Evolutionary conservation across 2,113 vertebrate genomes (phyloP).

Genomic region (Pterophyllum scalare): DNA sequence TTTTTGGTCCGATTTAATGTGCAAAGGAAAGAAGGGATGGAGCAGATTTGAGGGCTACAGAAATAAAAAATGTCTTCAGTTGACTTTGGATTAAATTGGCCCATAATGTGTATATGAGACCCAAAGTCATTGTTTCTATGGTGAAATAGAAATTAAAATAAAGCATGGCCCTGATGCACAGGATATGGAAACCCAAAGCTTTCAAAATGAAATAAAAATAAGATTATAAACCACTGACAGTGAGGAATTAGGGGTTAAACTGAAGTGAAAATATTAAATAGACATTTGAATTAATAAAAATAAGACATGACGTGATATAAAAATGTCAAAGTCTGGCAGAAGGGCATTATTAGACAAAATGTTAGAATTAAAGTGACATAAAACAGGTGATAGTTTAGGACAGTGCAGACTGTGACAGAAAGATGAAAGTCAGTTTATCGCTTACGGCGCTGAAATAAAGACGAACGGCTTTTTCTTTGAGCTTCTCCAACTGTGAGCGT

Average conservation of each 20-base stretch:
- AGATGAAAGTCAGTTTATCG: neutral
- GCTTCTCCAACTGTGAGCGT: neutral
- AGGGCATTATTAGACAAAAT: rapidly evolving
- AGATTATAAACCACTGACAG: neutral
- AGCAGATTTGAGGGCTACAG: neutral
- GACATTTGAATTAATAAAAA: neutral
- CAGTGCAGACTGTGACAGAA: neutral
- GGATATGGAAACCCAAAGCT: rapidly evolving
- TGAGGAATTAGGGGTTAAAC: neutral
- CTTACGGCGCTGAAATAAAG: neutral
- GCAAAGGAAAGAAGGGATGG: neutral
- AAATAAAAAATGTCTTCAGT: neutral
- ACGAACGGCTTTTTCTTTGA: neutral
- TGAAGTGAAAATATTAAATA: neutral
- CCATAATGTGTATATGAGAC: no score
- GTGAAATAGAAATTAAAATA: neutral
- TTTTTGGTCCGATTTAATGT: neutral
- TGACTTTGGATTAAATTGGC: rapidly evolving
- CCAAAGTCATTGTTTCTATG: rapidly evolving
- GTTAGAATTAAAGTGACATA: neutral
- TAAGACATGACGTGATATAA: neutral
- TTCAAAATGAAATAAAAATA: neutral
- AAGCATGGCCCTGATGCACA: neutral
- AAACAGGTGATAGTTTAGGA: neutral
- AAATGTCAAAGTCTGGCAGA: rapidly evolving